Conservation (phyloP, 2,113 vertebrate genomes). For the Jacana jacana region DNA sequence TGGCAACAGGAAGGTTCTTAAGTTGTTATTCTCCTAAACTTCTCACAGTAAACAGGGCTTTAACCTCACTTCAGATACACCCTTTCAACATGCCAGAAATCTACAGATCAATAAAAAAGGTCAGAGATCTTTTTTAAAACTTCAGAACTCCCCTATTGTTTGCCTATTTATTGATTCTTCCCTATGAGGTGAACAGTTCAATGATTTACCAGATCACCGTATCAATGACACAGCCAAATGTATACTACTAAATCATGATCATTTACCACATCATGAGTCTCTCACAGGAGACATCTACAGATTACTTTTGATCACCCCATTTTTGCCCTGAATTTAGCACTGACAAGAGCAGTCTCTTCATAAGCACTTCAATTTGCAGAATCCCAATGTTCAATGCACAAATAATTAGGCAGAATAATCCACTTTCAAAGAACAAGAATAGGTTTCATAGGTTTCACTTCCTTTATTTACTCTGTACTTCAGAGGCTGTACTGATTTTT, state of each 20-base stretch:
- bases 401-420: neutral
- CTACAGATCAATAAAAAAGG: neutral
- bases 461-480: neutral
- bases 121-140: neutral
- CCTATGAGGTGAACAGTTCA: neutral
- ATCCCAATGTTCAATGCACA: neutral
- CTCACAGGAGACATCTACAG: neutral
- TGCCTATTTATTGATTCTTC: neutral
- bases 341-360: neutral
- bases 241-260: neutral
- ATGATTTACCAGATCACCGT: neutral
- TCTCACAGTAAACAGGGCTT: neutral
- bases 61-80: neutral
- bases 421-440: neutral
- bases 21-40: neutral
- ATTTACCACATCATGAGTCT: neutral
- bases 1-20: neutral
- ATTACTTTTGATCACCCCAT: neutral
- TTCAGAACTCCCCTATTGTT: neutral
- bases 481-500: neutral
- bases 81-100: neutral
- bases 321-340: neutral
- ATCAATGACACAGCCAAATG: neutral
- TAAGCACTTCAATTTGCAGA: neutral
- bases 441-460: neutral